Percentiles rank a stretch among this genome's conserved stretches.
These are phyloP conservation scores for Pogonomyrmex californicus DNA, from an alignment of 1,140 invertebrate genomes.

Conservation along the genomic window DNA sequence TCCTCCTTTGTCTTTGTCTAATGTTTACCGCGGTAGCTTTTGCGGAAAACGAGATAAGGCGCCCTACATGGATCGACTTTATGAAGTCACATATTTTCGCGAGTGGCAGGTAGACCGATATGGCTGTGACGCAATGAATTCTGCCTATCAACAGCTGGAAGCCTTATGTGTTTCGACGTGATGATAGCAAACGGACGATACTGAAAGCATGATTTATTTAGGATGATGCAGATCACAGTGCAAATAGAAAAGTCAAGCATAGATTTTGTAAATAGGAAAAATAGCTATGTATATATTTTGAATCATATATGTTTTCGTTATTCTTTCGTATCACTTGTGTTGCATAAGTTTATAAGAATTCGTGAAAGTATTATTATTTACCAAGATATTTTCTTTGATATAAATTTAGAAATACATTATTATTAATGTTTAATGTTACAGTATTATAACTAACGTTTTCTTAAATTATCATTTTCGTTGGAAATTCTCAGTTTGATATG, in stretches of 20 bases:
- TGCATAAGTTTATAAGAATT: neutral
- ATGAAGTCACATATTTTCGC: constrained; percentile 71
- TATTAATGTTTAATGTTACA: neutral
- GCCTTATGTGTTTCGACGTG: constrained; percentile 9
- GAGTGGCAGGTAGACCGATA: constrained; percentile 31
- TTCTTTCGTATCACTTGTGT: neutral
- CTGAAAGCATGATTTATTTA: constrained; percentile 55
- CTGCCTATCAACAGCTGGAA: constrained; percentile 54
- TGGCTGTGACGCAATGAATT: constrained; percentile 42
- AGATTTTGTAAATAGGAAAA: constrained; percentile 10
- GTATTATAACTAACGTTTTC: constrained; percentile 14
- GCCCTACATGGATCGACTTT: constrained; percentile 65
- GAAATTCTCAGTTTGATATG: neutral
- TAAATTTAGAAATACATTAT: neutral
- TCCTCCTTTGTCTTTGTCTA: constrained; percentile 72
- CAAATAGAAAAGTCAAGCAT: neutral
- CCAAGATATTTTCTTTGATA: neutral
- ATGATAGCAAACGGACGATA: constrained; percentile 31
- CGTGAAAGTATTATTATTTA: neutral
- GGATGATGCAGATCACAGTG: constrained; percentile 22
- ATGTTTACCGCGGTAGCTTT: constrained; percentile 69
- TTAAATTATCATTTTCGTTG: constrained; percentile 3
- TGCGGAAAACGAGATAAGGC: constrained; percentile 58
- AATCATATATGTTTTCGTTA: neutral
- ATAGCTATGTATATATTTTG: neutral